These are phyloP conservation scores for Varanus komodoensis DNA, from an alignment of 2,113 vertebrate genomes.

Conservation along the genomic window DNA sequence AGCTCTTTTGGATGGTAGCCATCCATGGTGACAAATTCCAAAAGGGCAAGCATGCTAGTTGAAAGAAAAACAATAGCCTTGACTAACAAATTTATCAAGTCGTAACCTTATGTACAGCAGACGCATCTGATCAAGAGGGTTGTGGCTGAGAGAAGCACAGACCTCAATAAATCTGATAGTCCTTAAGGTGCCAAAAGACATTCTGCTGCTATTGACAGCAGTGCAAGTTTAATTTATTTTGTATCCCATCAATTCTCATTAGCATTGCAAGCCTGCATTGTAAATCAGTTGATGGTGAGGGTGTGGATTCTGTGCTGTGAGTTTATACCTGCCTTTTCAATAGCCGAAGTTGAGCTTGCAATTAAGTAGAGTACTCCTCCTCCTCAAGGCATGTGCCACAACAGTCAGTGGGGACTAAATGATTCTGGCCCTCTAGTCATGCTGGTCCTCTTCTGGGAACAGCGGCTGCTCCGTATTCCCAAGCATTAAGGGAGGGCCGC, in stretches of 20 bases:
- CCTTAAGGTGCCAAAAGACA: slow-evolving; percentile 8
- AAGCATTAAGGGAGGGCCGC: neutral
- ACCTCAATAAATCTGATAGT: neutral
- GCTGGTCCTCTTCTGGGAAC: neutral
- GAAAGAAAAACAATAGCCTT: neutral
- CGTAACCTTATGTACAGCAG: neutral
- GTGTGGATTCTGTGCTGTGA: neutral
- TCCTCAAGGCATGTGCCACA: neutral
- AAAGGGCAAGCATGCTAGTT: neutral
- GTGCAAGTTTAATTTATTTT: slow-evolving; percentile 60
- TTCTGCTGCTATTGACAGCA: neutral
- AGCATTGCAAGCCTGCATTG: slow-evolving; percentile 26
- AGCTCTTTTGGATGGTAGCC: slow-evolving; percentile 18
- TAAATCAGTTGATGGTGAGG: slow-evolving; percentile 34
- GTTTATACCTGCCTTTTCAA: neutral
- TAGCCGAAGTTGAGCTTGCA: neutral
- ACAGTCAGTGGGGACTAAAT: neutral
- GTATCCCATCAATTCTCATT: slow-evolving; percentile 49
- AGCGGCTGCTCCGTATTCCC: neutral
- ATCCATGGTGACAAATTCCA: neutral
- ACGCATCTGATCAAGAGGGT: neutral
- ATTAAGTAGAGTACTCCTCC: slow-evolving; percentile 18
- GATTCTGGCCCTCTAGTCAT: neutral
- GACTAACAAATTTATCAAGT: neutral
- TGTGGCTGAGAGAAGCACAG: neutral